phyloP scores from a whole-genome alignment of 2,888 invertebrate species.

The Gastracanthus pulcherrimus region DNA sequence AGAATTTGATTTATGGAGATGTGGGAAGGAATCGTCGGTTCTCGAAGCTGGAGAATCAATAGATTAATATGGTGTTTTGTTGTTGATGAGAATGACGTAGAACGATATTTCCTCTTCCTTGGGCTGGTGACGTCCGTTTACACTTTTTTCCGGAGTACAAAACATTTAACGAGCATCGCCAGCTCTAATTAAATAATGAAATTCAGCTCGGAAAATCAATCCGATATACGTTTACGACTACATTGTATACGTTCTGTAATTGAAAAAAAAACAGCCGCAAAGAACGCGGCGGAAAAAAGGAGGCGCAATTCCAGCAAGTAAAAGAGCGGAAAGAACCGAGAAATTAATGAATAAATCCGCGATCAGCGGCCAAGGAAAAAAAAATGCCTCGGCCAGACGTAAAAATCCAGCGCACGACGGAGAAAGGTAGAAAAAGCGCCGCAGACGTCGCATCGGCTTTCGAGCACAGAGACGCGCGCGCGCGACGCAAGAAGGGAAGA shows the following conservation, averaged over 20 bases:
- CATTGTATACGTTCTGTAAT: constrained; percentile 9
- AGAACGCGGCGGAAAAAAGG: background rate
- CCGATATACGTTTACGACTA: background rate
- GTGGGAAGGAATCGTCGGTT: too few relatives aligned
- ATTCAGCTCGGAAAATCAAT: constrained; percentile 12
- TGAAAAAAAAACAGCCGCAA: background rate
- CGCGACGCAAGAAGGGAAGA: background rate
- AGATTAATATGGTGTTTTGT: too few relatives aligned
- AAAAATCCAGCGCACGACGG: background rate
- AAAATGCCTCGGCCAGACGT: background rate
- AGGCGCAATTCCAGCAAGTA: background rate
- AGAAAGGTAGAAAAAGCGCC: background rate
- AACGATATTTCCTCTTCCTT: too few relatives aligned
- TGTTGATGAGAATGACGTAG: too few relatives aligned
- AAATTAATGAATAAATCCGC: constrained; percentile 43
- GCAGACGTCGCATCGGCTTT: background rate
- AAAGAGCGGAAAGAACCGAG: background rate
- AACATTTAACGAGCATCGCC: background rate
- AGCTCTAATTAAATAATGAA: constrained; percentile 9
- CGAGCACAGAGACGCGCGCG: background rate
- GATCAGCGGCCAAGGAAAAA: background rate
- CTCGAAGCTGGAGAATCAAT: too few relatives aligned
- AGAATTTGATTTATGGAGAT: too few relatives aligned
- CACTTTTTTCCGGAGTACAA: background rate
- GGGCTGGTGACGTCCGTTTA: too few relatives aligned